Conservation (phyloP, 1,140 invertebrate species). For the Drosophila kurseongensis region DNA sequence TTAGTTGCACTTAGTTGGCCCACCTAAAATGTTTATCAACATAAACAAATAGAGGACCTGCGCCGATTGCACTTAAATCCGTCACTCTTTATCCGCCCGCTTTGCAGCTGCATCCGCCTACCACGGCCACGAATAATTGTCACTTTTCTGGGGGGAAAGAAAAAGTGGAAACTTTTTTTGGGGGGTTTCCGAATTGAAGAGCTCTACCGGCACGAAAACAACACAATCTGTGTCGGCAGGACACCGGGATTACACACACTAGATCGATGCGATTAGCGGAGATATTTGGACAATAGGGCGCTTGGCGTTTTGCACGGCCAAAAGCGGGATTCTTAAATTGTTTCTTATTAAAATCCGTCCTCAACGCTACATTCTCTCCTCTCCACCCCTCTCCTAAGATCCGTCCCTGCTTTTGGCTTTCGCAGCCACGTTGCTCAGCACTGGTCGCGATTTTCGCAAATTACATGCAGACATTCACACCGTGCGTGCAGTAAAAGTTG, state of each 20-base stretch:
- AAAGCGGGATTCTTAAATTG: constrained; percentile 49
- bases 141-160: constrained; percentile 48
- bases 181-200: constrained; percentile 38
- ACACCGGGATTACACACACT: constrained; percentile 17
- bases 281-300: constrained; percentile 33
- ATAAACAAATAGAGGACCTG: constrained; percentile 20
- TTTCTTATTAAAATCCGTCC: constrained; percentile 72
- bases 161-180: constrained; percentile 40
- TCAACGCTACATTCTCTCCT: constrained; percentile 77
- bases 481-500: constrained; percentile 9
- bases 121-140: constrained; percentile 50
- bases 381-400: constrained; percentile 39
- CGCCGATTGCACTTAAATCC: constrained; percentile 3
- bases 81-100: constrained; percentile 6
- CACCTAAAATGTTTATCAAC: constrained; percentile 27
- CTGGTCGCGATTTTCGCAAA: constrained; percentile 54
- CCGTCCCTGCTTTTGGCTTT: constrained; percentile 51
- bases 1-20: constrained; percentile 1
- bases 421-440: constrained; percentile 50
- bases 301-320: constrained; percentile 42
- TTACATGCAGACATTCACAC: constrained; percentile 28
- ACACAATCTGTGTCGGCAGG: constrained; percentile 29
- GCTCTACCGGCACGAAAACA: constrained; percentile 69
- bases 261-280: constrained; percentile 3
- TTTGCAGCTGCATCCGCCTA: constrained; percentile 30